These are phyloP conservation scores for Schrankia costaestrigalis DNA, from an alignment of 2,888 invertebrate species.

Conservation along the genomic window DNA sequence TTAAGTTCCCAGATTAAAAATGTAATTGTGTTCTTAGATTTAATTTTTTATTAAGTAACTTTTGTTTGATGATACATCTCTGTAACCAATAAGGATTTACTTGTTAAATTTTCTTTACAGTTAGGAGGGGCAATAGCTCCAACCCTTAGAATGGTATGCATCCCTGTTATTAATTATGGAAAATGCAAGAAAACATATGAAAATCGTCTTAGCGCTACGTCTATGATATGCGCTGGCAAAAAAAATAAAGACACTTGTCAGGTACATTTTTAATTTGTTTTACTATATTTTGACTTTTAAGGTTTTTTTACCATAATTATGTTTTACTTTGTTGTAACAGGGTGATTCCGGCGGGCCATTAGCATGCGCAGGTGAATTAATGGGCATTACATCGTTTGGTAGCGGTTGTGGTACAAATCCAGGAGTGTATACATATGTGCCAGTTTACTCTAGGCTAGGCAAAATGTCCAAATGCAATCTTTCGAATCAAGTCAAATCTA, in stretches of 20 bases:
- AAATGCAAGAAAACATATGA: background rate
- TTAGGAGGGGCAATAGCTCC: too few relatives aligned
- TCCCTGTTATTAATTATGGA: background rate
- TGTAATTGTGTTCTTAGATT: too few relatives aligned
- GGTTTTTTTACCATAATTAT: background rate
- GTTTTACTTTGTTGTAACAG: conserved; percentile 20
- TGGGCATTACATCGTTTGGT: conserved; percentile 40
- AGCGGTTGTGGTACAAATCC: conserved; percentile 34
- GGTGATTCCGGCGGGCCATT: conserved; percentile 47
- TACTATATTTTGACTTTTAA: too few relatives aligned
- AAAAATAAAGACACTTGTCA: conserved; percentile 11
- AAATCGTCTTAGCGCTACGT: background rate
- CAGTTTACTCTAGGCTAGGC: conserved; percentile 26
- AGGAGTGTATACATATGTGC: conserved; percentile 31
- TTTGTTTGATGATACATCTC: too few relatives aligned
- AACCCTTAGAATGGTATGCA: background rate
- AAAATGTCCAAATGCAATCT: too few relatives aligned
- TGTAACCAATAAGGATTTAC: too few relatives aligned
- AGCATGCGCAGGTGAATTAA: conserved; percentile 36
- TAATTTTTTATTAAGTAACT: too few relatives aligned
- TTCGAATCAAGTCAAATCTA: too few relatives aligned
- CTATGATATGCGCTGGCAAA: conserved; percentile 3
- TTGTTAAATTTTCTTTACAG: too few relatives aligned
- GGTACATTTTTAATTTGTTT: too few relatives aligned
- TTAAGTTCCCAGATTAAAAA: too few relatives aligned